Conservation (phyloP, 30 jellyfish, hydroid and myxozoan genomes). For the Hydractinia echinata region DNA sequence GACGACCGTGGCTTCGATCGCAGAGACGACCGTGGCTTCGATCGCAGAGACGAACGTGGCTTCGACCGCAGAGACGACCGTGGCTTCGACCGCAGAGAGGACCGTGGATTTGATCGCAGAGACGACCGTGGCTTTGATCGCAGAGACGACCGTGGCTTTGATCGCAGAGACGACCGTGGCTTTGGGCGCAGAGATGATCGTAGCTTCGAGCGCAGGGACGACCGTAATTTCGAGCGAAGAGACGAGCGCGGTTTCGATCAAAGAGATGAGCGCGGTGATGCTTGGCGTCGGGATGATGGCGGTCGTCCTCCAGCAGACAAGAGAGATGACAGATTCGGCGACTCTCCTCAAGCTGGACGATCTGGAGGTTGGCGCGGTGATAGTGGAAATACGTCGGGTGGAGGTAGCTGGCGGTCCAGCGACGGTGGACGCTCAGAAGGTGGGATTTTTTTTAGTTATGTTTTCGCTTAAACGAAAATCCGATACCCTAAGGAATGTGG, state of each 20-base stretch:
- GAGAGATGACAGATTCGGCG: conserved; percentile 56
- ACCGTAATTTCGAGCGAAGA: conserved; percentile 16
- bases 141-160: conserved; percentile 39
- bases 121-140: conserved; percentile 36
- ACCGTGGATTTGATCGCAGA: conserved; percentile 5
- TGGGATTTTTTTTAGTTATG: background rate
- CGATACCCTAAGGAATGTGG: background rate
- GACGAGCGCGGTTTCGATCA: conserved; percentile 31
- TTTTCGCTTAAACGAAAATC: background rate
- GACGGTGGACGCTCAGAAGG: conserved; percentile 48
- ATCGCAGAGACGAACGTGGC: conserved; percentile 24
- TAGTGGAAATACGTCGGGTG: conserved; percentile 23
- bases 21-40: conserved; percentile 32
- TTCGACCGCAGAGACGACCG: conserved; percentile 44
- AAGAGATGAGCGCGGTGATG: conserved; percentile 57
- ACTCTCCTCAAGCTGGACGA: background rate
- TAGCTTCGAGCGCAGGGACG: conserved; percentile 18
- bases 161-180: conserved; percentile 40
- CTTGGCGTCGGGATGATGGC: conserved; percentile 63
- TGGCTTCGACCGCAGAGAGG: conserved; percentile 47
- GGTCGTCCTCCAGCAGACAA: conserved; percentile 44
- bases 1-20: conserved; percentile 9
- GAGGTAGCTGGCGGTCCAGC: conserved; percentile 42
- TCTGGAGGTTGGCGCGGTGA: conserved; percentile 26
- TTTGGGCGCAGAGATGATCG: background rate